Evolutionary conservation across 2,113 vertebrate genomes (phyloP).

Genomic region (Archilochus colubris): DNA sequence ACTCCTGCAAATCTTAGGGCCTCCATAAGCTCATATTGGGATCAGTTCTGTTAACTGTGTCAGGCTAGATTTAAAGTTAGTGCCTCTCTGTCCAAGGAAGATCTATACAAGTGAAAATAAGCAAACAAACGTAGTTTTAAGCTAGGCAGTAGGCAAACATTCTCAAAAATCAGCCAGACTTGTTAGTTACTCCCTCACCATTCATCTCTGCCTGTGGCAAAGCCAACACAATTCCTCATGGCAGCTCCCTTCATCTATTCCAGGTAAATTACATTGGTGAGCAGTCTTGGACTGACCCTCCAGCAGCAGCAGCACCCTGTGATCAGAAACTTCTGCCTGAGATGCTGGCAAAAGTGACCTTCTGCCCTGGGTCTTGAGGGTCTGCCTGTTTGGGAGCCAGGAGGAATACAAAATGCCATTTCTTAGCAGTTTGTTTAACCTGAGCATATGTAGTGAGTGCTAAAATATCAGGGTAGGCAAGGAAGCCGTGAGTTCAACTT

Average conservation of each 20-base stretch:
- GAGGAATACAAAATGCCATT: background rate
- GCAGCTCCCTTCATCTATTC: background rate
- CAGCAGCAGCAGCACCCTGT: background rate
- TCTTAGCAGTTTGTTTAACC: background rate
- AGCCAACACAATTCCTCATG: background rate
- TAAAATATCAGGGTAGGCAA: background rate
- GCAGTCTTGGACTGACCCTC: background rate
- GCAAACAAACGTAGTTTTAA: background rate
- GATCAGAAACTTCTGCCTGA: background rate
- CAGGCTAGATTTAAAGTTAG: background rate
- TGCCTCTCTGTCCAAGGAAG: background rate
- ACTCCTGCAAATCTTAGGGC: background rate
- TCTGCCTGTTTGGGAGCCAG: background rate
- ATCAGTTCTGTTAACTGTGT: background rate
- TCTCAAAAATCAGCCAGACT: background rate
- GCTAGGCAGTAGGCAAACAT: background rate
- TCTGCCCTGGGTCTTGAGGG: background rate
- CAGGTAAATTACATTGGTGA: background rate
- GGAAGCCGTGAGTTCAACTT: background rate
- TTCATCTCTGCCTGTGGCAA: background rate
- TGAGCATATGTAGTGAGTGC: fast-evolving
- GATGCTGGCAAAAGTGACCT: background rate
- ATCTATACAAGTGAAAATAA: background rate
- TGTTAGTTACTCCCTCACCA: background rate
- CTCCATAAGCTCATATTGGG: background rate